Evolutionary conservation across 1,140 invertebrate genomes (phyloP).

Genomic region (Cephus cinctus): DNA sequence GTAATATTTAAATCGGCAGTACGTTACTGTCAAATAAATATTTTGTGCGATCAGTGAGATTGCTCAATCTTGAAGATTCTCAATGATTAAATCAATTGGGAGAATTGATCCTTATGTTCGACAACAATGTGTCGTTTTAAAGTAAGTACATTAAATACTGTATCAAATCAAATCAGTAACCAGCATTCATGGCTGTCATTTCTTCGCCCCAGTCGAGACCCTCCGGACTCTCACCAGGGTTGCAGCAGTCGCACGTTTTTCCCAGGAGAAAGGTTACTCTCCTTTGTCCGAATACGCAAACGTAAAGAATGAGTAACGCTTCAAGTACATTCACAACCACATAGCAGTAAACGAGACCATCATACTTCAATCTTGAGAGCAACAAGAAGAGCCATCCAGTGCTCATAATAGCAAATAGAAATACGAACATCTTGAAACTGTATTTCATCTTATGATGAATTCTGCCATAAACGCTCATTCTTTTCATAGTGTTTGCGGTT

Average conservation of each 20-base stretch:
- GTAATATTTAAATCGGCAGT: no score
- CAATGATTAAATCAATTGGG: no score
- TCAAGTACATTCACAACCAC: conserved; percentile 72
- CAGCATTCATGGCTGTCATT: conserved; percentile 78
- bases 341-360: conserved; percentile 69
- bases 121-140: no score
- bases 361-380: conserved; percentile 69
- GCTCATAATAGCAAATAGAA: conserved; percentile 72
- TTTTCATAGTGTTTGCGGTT: conserved; percentile 74
- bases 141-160: no score
- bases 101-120: no score
- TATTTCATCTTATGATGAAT: conserved; percentile 84
- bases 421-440: conserved; percentile 77
- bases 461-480: conserved; percentile 76
- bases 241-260: conserved; percentile 69
- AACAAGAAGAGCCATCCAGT: conserved; percentile 72
- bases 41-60: no score
- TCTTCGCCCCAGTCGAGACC: conserved; percentile 81
- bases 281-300: conserved; percentile 73
- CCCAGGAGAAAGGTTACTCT: conserved; percentile 74
- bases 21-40: no score
- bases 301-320: conserved; percentile 71
- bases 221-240: conserved; percentile 60
- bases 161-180: conserved; percentile 61
- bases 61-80: no score